A percentile compares a stretch with the other conserved stretches of the same genome.
phyloP scores from a whole-genome alignment of 1,140 invertebrate species.

The Pinna nobilis region DNA sequence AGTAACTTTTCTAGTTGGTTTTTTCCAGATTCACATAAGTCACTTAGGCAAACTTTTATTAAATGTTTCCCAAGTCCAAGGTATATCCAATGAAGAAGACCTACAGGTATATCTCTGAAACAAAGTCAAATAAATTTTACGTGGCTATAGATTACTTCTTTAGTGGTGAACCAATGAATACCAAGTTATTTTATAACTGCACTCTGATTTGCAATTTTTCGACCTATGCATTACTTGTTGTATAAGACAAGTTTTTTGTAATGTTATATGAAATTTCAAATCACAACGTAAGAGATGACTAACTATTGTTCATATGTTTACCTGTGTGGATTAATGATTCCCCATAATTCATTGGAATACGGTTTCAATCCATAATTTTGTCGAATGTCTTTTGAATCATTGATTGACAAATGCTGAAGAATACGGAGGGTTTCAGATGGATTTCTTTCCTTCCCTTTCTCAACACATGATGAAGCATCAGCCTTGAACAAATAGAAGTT shows the following conservation, averaged over 20 bases:
- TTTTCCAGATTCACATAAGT: not conserved
- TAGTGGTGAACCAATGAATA: too few species aligned
- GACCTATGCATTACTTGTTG: too few species aligned
- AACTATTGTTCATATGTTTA: not conserved
- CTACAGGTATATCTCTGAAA: slow-evolving; percentile 16
- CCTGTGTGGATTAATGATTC: slow-evolving; percentile 1
- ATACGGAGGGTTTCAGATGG: slow-evolving; percentile 5
- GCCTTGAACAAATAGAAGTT: not conserved
- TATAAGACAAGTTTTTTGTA: too few species aligned
- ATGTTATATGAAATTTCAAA: not conserved
- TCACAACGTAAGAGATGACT: not conserved
- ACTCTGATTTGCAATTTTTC: too few species aligned
- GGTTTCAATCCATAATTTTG: not conserved
- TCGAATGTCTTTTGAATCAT: not conserved
- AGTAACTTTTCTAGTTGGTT: not conserved
- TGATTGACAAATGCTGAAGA: not conserved
- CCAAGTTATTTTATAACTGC: too few species aligned
- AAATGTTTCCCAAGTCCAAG: slow-evolving; percentile 1
- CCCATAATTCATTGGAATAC: not conserved
- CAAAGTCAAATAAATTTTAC: not conserved
- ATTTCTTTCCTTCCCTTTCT: not conserved
- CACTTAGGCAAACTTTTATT: not conserved
- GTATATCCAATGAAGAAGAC: not conserved
- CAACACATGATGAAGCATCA: not conserved
- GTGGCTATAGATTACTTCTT: too few species aligned